phyloP scores from a whole-genome alignment of 2,113 vertebrate species.

The Mastomys coucha region DNA sequence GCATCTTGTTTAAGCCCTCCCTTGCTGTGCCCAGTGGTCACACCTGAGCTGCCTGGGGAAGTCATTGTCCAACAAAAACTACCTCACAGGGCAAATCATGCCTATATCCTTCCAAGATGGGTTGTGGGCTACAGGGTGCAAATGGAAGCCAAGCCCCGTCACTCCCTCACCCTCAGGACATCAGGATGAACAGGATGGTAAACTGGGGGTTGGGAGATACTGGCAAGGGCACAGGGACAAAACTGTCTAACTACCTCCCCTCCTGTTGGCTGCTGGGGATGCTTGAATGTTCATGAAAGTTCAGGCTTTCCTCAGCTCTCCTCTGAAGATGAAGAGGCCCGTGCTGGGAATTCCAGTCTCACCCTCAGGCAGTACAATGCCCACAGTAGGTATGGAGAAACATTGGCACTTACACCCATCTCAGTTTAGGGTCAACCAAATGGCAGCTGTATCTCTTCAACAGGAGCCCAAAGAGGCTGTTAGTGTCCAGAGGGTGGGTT shows the following conservation, averaged over 20 bases:
- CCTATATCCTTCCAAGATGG: not conserved
- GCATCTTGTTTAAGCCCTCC: not conserved
- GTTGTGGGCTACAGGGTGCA: not conserved
- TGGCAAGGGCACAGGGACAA: too few relatives aligned
- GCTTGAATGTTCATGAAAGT: not conserved
- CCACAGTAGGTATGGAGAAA: not conserved
- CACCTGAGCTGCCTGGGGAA: not conserved
- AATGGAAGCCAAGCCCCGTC: not conserved
- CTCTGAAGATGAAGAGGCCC: not conserved
- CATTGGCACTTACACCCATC: too few relatives aligned
- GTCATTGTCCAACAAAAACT: not conserved
- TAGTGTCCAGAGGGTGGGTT: not conserved
- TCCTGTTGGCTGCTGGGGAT: not conserved
- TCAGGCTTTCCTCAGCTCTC: not conserved
- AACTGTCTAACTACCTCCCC: not conserved
- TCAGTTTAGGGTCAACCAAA: not conserved
- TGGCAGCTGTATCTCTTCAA: not conserved
- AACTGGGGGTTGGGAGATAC: not conserved
- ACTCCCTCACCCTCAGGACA: not conserved
- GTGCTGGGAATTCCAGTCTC: too few relatives aligned
- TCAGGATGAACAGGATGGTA: not conserved
- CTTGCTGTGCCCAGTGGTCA: too few relatives aligned
- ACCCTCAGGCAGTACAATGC: not conserved
- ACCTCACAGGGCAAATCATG: not conserved
- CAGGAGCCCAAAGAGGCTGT: not conserved